These are phyloP conservation scores for Peromyscus attwateri DNA, from an alignment of 2,797 vertebrate species.

Conservation along the genomic window DNA sequence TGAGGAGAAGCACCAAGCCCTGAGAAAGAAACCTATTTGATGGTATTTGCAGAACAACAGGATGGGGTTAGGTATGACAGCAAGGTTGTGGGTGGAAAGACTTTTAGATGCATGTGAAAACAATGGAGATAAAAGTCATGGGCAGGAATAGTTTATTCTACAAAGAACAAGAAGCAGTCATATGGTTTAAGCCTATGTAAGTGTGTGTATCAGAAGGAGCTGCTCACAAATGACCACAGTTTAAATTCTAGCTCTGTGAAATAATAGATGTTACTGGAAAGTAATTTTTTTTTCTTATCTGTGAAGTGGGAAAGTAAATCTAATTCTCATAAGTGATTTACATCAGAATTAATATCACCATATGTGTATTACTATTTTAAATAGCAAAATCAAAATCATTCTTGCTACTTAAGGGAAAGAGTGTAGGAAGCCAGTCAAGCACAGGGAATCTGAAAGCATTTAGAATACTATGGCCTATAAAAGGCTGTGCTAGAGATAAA, in stretches of 20 bases:
- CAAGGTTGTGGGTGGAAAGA: neutral
- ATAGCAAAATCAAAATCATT: neutral
- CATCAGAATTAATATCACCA: no score
- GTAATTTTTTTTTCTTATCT: neutral
- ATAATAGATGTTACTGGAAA: neutral
- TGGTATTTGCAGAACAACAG: no score
- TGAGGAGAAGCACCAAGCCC: no score
- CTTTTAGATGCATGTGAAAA: neutral
- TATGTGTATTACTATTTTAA: no score
- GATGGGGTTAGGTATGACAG: neutral
- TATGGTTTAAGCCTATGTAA: neutral
- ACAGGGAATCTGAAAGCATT: neutral
- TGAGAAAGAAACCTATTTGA: neutral
- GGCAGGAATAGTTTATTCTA: no score
- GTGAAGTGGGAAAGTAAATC: conserved; percentile 22
- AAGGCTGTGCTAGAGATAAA: neutral
- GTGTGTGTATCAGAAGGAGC: neutral
- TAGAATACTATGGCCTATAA: neutral
- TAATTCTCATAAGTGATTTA: no score
- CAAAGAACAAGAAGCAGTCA: no score
- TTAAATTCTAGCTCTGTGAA: neutral
- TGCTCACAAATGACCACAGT: neutral
- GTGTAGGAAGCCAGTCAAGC: neutral
- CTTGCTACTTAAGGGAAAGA: neutral
- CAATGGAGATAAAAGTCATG: no score